Evolutionary conservation across 2,888 invertebrate genomes (phyloP), one percentile per base, ranked within the genome.

Genomic region (Nomada goodeniana): DNA sequence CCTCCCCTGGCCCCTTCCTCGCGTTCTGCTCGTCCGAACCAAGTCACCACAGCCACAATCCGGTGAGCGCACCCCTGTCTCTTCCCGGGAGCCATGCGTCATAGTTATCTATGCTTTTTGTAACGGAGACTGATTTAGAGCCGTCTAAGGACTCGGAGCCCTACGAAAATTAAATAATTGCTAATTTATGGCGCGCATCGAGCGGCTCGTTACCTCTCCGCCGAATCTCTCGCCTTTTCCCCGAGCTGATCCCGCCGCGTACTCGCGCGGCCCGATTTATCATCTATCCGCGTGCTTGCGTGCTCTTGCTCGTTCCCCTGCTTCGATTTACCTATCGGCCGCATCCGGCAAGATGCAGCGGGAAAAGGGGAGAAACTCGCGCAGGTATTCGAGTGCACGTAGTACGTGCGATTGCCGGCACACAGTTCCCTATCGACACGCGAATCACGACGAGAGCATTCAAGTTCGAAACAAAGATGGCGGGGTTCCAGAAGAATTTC

Each of bases 101-200:
- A 93, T 93, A 93, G 93, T 93, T 93, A 93, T 93, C 93, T 93
- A 93, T 93, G 93, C 93, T 93, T 93, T 93, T 93, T 93, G 93
- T 93, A 89, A 88, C 91, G 92, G 92, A 93, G 93, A 93, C 93
- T 93, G 93, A 93, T 93, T 93, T 93, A 93, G 93, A 93, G 93
- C 93, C 92, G 93, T 93, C 93, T 93, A 93, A 93, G 93, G 93
- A 93, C 93, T 92, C 91, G 90, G 91, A 93, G 92, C 92, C 92
- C 93, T 91, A 93, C 93, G 93, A 93, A 93, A 93, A 93, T 93
- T 93, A 93, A 93, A 93, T 93, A 93, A 93, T 93, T 93, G 93
- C 93, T 93, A 93, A 93, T 93, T 93, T 93, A 93, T 93, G 93
- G 92, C 92, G 92, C 90, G 92, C 91, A 93, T 93, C 93, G 93